phyloP scores from a whole-genome alignment of 2,113 vertebrate species.

The Brachyistius frenatus region DNA sequence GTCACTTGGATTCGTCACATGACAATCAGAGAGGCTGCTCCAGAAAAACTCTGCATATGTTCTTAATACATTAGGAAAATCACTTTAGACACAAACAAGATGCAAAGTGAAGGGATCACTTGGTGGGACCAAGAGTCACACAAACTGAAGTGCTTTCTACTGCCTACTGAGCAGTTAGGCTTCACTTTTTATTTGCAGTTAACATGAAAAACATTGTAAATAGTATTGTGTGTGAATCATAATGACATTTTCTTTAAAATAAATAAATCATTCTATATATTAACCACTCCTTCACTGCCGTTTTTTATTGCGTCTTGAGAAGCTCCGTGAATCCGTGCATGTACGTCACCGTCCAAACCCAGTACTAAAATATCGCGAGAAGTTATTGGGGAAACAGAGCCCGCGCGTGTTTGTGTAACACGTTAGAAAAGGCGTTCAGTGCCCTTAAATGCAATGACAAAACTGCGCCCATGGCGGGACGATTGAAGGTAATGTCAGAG shows the following conservation, averaged over 20 bases:
- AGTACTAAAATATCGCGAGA: slow-evolving; percentile 74
- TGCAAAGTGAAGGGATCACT: slow-evolving; percentile 75
- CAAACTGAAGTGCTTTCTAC: background rate
- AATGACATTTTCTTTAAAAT: too few species aligned
- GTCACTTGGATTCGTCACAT: slow-evolving; percentile 58
- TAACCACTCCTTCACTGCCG: too few species aligned
- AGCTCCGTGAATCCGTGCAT: too few species aligned
- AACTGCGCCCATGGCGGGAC: slow-evolving; percentile 77
- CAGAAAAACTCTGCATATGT: slow-evolving; percentile 76
- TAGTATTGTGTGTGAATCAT: too few species aligned
- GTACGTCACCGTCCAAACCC: too few species aligned
- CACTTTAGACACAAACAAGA: slow-evolving; percentile 81
- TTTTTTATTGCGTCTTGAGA: too few species aligned
- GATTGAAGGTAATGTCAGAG: slow-evolving; percentile 79
- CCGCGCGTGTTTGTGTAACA: slow-evolving; percentile 57
- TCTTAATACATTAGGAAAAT: slow-evolving; percentile 85
- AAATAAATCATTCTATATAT: too few species aligned
- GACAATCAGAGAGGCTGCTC: slow-evolving; percentile 77
- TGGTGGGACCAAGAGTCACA: slow-evolving; percentile 31
- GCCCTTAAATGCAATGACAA: slow-evolving; percentile 40
- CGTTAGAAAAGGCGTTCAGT: slow-evolving; percentile 25
- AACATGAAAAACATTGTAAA: background rate
- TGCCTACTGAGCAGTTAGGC: too few species aligned
- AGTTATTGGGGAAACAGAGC: slow-evolving; percentile 4
- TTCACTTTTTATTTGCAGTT: background rate